These are phyloP conservation scores for Microctonus brassicae DNA, from an alignment of 2,888 invertebrate genomes.

Conservation along the genomic window DNA sequence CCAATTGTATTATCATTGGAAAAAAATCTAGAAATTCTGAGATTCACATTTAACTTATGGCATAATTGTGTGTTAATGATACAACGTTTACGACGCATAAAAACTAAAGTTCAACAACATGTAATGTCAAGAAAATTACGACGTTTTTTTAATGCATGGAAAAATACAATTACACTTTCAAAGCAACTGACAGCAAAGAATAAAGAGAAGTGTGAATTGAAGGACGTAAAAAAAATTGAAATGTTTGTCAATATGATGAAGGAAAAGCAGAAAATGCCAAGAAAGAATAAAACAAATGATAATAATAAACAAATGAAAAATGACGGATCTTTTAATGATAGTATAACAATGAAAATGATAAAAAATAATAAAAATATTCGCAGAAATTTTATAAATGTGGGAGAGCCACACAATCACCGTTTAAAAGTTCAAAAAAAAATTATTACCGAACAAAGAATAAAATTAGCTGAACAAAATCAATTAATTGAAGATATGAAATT, in stretches of 20 bases:
- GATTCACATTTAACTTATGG: conserved; percentile 49
- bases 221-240: conserved; percentile 61
- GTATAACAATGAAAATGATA: conserved; percentile 12
- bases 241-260: conserved; percentile 58
- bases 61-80: conserved; percentile 48
- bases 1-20: conserved; percentile 42
- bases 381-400: conserved; percentile 27
- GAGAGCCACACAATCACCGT: conserved; percentile 55
- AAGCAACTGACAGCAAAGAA: conserved; percentile 39
- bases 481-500: conserved; percentile 81
- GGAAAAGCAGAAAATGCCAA: conserved; percentile 55
- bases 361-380: neutral
- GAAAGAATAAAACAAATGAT: conserved; percentile 25
- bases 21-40: conserved; percentile 43
- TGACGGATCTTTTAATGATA: conserved; percentile 17
- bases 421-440: conserved; percentile 79
- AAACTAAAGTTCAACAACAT: conserved; percentile 48
- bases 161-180: conserved; percentile 34
- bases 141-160: conserved; percentile 57
- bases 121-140: conserved; percentile 43
- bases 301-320: neutral
- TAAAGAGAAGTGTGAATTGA: conserved; percentile 45
- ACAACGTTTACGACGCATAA: conserved; percentile 51
- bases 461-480: conserved; percentile 79
- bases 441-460: conserved; percentile 79